phyloP scores from a whole-genome alignment of 1,140 invertebrate genomes.

The Octopus sinensis region DNA sequence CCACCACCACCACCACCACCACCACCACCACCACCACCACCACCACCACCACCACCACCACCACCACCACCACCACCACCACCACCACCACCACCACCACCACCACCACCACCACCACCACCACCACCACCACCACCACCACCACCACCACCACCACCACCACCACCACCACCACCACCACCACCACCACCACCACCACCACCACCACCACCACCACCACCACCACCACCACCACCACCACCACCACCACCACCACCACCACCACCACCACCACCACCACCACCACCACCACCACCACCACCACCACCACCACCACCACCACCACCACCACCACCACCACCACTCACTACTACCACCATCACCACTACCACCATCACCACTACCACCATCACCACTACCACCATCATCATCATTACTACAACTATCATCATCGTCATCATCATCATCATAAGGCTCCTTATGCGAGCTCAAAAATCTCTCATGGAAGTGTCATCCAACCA shows the following conservation, averaged over 20 bases:
- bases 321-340: background rate
- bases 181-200: background rate
- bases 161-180: too few species aligned
- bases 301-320: background rate
- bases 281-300: background rate
- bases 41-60: background rate
- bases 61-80: background rate
- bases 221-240: background rate
- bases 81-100: background rate
- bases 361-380: too few species aligned
- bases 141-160: background rate
- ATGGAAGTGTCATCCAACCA: too few species aligned
- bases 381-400: background rate
- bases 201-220: slow-evolving; percentile 9
- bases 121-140: too few species aligned
- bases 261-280: background rate
- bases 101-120: background rate
- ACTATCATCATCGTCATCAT: background rate
- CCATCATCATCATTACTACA: background rate
- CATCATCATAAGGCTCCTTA: too few species aligned
- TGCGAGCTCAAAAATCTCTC: too few species aligned
- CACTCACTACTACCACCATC: background rate
- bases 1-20: background rate
- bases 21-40: background rate
- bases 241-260: background rate